Base-by-base conservation (phyloP, 1,140 invertebrate species). In the Alviniconcha marisindica region DNA sequence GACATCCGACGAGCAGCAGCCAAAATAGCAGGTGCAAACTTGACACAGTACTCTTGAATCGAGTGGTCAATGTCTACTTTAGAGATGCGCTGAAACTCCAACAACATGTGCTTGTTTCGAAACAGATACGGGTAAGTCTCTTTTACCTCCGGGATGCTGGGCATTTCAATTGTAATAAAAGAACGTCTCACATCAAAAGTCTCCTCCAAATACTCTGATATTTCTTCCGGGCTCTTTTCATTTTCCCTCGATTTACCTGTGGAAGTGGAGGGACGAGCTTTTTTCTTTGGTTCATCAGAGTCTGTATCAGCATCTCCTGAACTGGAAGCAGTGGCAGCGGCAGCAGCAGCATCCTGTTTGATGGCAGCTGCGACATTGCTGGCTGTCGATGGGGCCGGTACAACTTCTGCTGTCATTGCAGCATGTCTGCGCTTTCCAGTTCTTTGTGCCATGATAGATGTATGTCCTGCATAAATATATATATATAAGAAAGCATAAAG, bases 1-100 rank as follows among this genome's bases (percentile, higher is more conserved):
- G 87, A 81, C 28, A 86, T 88, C n/a, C 85, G 84, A 14, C 86
- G 85, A 21, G 89, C 88, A 74, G 89, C 86, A 28, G 88, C 87
- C 38, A 90, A 90, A 36, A 92, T 90, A 15, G 85, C 88, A 14
- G 83, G 87, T 36, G 89, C 90, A 79, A 89, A 88, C 42, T 89
- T 88, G 1, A 91, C 91, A 86, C 91, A 92, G 76, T 91, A 92
- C 63, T 90, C 89, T 69, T 91, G 91, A 42, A 92, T 88, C 42
- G 90, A 88, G 81, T 91, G 89, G 79, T 92, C 91, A 69, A 92
- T 88, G 81, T 92, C 91, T 74, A 92, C 84, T 40, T 90, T 87
- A 36, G 89, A 90, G 31, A 92, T 90, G 40, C 91, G 82, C 82
- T 91, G 88, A 82, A 92, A 92, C 71, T 92, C 91, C 38, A 86